Evolutionary conservation across 2,113 vertebrate species (phyloP).

Genomic region (Hassar affinis): DNA sequence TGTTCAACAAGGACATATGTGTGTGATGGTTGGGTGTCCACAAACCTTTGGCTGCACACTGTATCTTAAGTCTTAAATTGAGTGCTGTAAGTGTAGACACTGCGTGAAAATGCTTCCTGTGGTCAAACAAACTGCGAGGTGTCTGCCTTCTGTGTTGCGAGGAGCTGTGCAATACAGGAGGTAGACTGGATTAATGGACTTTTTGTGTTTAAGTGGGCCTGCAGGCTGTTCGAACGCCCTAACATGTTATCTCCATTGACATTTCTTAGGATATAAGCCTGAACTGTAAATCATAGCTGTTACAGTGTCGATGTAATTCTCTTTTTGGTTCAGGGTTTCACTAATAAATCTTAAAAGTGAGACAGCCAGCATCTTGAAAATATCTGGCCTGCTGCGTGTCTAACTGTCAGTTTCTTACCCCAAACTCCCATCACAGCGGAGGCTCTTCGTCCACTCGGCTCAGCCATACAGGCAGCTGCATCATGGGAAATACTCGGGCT

Average conservation of each 20-base stretch:
- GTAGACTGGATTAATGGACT: not conserved
- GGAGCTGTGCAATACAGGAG: not conserved
- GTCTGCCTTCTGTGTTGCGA: not conserved
- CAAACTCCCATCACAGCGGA: not conserved
- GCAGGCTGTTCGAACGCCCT: constrained; percentile 9
- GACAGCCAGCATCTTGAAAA: not conserved
- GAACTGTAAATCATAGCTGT: constrained; percentile 2
- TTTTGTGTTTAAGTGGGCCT: constrained; percentile 21
- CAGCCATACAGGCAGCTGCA: not conserved
- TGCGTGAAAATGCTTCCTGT: not conserved
- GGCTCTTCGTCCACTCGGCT: not conserved
- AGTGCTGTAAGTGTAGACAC: not conserved
- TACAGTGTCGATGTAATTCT: not conserved
- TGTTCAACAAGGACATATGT: no score
- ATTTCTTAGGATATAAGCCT: constrained; percentile 20
- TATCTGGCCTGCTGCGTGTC: not conserved
- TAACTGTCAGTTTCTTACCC: not conserved
- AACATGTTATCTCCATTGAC: constrained; percentile 24
- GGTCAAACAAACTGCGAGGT: no score
- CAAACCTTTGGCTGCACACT: no score
- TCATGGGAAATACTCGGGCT: not conserved
- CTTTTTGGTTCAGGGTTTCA: not conserved
- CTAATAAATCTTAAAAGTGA: not conserved
- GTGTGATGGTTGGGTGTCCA: no score
- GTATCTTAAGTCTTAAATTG: no score